Percentiles rank a stretch among this genome's conserved stretches.
Conservation (phyloP, 2,113 vertebrate genomes). For the Gambusia affinis region DNA sequence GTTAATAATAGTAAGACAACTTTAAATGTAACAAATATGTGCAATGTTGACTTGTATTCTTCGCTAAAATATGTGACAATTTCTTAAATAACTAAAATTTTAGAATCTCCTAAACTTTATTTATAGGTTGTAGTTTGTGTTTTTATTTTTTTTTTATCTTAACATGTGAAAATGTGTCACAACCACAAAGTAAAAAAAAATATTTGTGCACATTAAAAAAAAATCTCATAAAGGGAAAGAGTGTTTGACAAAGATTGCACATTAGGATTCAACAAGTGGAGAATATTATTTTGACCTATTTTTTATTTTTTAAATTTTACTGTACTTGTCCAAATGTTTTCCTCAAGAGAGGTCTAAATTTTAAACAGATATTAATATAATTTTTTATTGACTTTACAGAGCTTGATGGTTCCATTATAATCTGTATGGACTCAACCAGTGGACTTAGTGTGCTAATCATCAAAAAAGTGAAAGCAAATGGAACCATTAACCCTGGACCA, state of each 20-base stretch:
- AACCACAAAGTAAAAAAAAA: neutral
- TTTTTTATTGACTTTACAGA: neutral
- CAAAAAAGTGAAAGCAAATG: neutral
- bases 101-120: neutral
- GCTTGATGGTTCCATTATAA: neutral
- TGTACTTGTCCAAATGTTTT: neutral
- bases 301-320: neutral
- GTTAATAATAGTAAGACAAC: neutral
- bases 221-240: neutral
- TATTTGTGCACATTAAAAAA: neutral
- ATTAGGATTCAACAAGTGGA: neutral
- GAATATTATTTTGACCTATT: neutral
- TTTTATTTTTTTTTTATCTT: neutral
- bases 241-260: neutral
- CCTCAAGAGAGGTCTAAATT: neutral
- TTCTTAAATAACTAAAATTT: neutral
- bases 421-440: neutral
- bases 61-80: neutral
- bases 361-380: neutral
- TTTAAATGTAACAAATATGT: no score
- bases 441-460: neutral
- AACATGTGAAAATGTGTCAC: neutral
- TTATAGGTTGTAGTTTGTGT: neutral
- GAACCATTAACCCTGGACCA: neutral
- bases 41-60: neutral